Base-by-base conservation (phyloP, 1,140 invertebrate genomes). In the Drosophila cardini region DNA sequence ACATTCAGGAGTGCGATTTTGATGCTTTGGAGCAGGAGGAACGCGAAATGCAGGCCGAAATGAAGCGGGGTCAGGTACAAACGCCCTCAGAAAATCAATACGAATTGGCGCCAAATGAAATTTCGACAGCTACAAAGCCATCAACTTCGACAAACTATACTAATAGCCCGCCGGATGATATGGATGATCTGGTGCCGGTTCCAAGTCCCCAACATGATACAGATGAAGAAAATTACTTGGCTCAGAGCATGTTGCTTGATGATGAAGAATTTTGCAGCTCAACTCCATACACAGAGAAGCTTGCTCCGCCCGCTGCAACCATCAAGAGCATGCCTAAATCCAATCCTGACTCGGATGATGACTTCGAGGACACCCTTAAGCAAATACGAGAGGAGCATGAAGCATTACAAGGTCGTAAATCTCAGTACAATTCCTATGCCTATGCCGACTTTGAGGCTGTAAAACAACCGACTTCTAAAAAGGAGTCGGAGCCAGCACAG, bases 331-430 rank as follows among this genome's bases (percentile, higher is more conserved):
- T 8, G 13, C 7, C 9, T 4, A 0, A 11, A 43, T 18, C 13
- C 3, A 4, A n/a, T 4, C 43, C 53, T 2, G 76, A 89, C n/a
- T 77, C 69, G 0, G 78, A 90, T 43, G 82, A 86, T 46, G 80
- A 84, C 40, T 82, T 90, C 26, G 87, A 87, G 36, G 87, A 90
- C 4, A 68, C 90, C 2, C 57, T 76, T 36, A 81, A 64, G 11
- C 80, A 76, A 58, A 91, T 84, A 52, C 78, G 70, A 11, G 71
- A 84, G 21, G 76, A 90, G 52, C 74, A 91, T 13, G 76, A 76
- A 30, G 48, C 74, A 9, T 34, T 80, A 30, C 70, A 82, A 38
- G 91, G 91, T 2, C 76, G 83, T 5, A 75, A 64, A 53, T 92
- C 91, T 0, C 53, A 80, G 42, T 92, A 76, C 15, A 79, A 82